Conservation (phyloP, 1,140 invertebrate species). For the Pantala flavescens region DNA sequence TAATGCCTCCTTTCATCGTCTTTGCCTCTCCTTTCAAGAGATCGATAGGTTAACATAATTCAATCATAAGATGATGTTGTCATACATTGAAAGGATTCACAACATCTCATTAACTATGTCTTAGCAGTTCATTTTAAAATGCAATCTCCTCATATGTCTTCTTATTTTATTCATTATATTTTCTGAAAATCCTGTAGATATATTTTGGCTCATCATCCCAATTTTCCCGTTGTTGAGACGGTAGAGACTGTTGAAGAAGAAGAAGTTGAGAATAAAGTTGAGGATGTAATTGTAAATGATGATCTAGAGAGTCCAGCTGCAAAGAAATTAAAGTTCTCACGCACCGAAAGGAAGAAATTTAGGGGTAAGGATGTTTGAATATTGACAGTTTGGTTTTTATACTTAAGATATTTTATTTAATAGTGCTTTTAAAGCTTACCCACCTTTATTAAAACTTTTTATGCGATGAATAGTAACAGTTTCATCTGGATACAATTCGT, state of each 20-base stretch:
- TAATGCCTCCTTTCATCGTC: neutral
- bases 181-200: neutral
- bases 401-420: too few species aligned
- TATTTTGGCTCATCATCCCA: neutral
- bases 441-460: neutral
- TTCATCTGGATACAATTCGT: too few species aligned
- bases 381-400: too few species aligned
- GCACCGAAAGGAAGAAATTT: neutral
- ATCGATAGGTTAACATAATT: neutral
- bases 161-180: neutral
- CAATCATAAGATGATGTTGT: neutral
- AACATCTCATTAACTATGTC: neutral
- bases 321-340: neutral
- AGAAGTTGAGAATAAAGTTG: neutral
- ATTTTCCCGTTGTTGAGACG: neutral
- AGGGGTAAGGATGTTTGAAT: neutral
- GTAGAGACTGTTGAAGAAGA: neutral
- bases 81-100: neutral
- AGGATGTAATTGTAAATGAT: neutral
- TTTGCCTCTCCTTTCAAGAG: neutral
- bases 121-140: too few species aligned
- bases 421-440: too few species aligned
- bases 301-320: neutral
- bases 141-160: neutral
- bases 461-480: too few species aligned